Base-by-base conservation (phyloP, 2,888 invertebrate species). In the Diadegma fenestrale region DNA sequence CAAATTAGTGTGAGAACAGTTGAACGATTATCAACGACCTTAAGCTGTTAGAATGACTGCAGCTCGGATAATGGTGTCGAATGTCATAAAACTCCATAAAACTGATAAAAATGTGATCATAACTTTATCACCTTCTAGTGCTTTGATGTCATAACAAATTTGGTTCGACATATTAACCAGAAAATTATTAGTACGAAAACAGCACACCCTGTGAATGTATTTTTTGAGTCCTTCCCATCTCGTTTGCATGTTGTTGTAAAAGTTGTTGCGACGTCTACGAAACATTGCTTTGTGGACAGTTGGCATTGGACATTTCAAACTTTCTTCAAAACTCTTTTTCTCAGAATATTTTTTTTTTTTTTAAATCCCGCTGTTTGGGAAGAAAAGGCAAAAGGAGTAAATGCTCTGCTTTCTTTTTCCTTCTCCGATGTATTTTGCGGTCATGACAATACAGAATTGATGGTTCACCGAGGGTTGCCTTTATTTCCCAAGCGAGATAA, bases 301-400 rank as follows among this genome's bases (percentile, higher is more conserved):
- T 75, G 37, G 63, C 75, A 41, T 79, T 58, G 54, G 30, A 43
- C 51, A 79, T 69, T 43, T 76, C 43, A 54, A 80, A 80, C 80
- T 84, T 80, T 71, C 19, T 80, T 76, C 37, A 80, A 30, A 71
- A 37, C 14, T 10, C 33, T 51, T 63, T 83, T 41, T 14, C 12
- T 58, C 22, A 14, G 1, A 14, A 48, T 37, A 33, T 33, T 6
- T 33, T 33, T 12, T 58, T 14, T 58, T 26, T 14, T 58, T 5
- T 6, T n/a, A n/a, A n/a, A 26, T 26, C 26, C 26, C 26, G n/a
- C 14, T 26, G 58, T 26, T 26, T 26, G 14, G 14, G 14, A 58
- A 58, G 26, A 58, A 14, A 58, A 58, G 26, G 5, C 26, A 58
- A 37, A 37, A 58, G 26, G 14, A 58, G 58, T 54, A 12, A 12